Evolutionary conservation across 2,888 invertebrate genomes (phyloP), one percentile per base, ranked within the genome.

Genomic region (Cordylochernes scorpioides): DNA sequence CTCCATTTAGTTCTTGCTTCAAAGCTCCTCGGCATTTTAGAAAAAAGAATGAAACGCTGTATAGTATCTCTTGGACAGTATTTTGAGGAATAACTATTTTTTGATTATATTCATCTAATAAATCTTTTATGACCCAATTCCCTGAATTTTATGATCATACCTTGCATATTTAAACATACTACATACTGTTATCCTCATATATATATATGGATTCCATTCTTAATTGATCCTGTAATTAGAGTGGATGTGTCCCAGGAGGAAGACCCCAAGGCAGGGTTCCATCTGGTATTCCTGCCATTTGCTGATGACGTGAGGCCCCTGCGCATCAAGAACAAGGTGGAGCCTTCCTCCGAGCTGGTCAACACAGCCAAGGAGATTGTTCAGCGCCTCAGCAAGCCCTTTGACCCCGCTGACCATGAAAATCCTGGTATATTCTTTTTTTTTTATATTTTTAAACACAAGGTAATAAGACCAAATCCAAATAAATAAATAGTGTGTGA

Each of bases 201-300:
- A n/a, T n/a, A n/a, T n/a, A n/a, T n/a, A n/a, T n/a, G n/a, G n/a
- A n/a, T n/a, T n/a, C n/a, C n/a, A n/a, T n/a, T n/a, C n/a, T n/a
- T n/a, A n/a, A n/a, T n/a, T n/a, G n/a, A n/a, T n/a, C n/a, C n/a
- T n/a, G n/a, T n/a, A n/a, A n/a, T n/a, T n/a, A n/a, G n/a, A n/a
- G n/a, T n/a, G n/a, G n/a, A n/a, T n/a, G 49, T 52, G 17, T 61
- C 61, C 1, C 44, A 57, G 48, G 48, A 49, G 30, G 59, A 62
- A 42, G 50, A 51, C 29, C 43, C 61, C 24, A 60, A 63, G 1
- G 61, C 68, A 41, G 73, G 72, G 3, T 73, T 73, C 52, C 67
- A 70, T 51, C 58, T 71, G 3, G 57, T 70, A 19, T 62, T 60
- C 40, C 52, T 72, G 38, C 73, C 72, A 8, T 69, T 63, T 49